A percentile compares a stretch with the other conserved stretches of the same genome.
Conservation (phyloP, 1,140 invertebrate species). For the Panagrolaimus sp. region DNA sequence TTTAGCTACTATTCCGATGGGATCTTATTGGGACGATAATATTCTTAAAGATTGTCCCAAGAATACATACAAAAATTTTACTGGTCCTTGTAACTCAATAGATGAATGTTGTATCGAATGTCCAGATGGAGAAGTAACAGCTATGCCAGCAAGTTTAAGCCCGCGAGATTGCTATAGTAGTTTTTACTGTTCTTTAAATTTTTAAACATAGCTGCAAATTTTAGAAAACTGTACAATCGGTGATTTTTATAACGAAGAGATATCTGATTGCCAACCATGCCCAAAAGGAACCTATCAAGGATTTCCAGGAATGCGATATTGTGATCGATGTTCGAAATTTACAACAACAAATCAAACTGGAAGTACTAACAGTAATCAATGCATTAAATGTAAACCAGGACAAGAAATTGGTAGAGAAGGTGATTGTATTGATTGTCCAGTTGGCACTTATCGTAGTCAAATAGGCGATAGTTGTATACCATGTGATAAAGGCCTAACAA, state of each 20-base stretch:
- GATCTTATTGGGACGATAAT: neutral
- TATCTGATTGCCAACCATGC: neutral
- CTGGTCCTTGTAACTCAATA: neutral
- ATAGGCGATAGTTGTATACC: neutral
- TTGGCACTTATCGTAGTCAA: neutral
- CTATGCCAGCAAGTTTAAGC: neutral
- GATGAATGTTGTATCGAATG: neutral
- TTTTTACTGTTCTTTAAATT: neutral
- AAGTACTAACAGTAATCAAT: neutral
- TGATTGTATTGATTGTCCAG: neutral
- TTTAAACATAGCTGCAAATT: neutral
- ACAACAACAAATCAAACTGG: neutral
- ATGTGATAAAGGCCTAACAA: neutral
- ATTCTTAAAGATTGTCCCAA: neutral
- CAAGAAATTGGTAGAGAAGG: neutral
- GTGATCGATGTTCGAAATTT: neutral
- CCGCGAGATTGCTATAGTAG: neutral
- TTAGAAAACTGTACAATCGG: neutral
- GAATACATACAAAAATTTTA: conserved; percentile 5
- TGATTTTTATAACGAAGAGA: neutral
- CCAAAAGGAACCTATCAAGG: neutral
- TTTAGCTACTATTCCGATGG: conserved; percentile 1
- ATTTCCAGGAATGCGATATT: neutral
- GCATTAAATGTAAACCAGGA: neutral
- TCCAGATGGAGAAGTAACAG: neutral